phyloP scores from a whole-genome alignment of 2,113 vertebrate species.

The Gymnobelideus leadbeateri region DNA sequence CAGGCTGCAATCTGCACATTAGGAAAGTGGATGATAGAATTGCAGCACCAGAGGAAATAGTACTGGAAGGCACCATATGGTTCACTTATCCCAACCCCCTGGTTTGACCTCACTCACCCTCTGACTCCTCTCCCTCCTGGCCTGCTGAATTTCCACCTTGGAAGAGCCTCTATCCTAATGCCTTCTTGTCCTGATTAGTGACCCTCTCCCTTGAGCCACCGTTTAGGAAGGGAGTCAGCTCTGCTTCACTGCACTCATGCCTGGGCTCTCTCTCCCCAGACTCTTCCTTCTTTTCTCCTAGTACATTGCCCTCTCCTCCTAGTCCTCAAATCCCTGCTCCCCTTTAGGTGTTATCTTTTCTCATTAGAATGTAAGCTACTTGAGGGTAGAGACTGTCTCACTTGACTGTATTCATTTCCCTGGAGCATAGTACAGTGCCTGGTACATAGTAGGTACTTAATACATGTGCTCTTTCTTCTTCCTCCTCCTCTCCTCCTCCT shows the following conservation, averaged over 20 bases:
- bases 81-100: neutral
- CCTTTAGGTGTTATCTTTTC: neutral
- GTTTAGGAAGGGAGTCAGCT: neutral
- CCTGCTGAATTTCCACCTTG: neutral
- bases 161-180: neutral
- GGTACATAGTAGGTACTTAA: neutral
- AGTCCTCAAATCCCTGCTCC: neutral
- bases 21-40: neutral
- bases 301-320: neutral
- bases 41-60: neutral
- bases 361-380: neutral
- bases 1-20: neutral
- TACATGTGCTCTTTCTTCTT: neutral
- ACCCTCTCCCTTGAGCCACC: neutral
- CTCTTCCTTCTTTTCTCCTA: neutral
- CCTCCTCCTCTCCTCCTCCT: neutral
- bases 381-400: neutral
- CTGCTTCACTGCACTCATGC: neutral
- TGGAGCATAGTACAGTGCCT: neutral
- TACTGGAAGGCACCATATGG: neutral
- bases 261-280: neutral
- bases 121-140: neutral
- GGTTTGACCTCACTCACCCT: neutral
- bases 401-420: neutral
- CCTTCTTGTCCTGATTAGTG: neutral